These are phyloP conservation scores for Trinectes maculatus DNA, from an alignment of 2,113 vertebrate species.

Conservation along the genomic window DNA sequence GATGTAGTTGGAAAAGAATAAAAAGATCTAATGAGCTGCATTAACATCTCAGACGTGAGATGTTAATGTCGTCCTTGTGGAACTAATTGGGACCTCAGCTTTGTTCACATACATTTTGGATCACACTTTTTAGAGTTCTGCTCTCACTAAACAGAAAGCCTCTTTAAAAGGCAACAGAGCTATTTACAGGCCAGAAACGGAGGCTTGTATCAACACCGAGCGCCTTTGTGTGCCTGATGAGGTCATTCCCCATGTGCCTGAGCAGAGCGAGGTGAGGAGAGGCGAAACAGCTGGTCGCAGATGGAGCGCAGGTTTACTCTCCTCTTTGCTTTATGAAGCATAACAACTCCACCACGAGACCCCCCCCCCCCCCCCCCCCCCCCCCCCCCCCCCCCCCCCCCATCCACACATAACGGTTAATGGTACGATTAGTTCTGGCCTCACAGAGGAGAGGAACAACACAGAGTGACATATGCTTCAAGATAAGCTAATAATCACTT, in stretches of 20 bases:
- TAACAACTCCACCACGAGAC: conserved; percentile 28
- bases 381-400: conserved; percentile 30
- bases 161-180: conserved; percentile 27
- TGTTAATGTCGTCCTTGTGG: too few species aligned
- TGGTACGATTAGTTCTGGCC: conserved; percentile 21
- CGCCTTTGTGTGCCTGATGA: conserved; percentile 41
- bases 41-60: conserved; percentile 12
- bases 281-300: conserved; percentile 65
- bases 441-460: conserved; percentile 1
- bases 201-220: conserved; percentile 60
- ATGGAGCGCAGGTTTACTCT: conserved; percentile 56
- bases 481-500: conserved; percentile 64
- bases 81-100: too few species aligned
- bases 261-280: conserved; percentile 44
- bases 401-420: conserved; percentile 47
- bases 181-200: conserved; percentile 59
- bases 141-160: conserved; percentile 30
- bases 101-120: background rate
- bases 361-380: conserved; percentile 41
- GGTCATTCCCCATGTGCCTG: conserved; percentile 57
- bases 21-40: conserved; percentile 19
- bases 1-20: conserved; percentile 6
- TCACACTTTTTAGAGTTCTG: background rate
- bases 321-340: conserved; percentile 56
- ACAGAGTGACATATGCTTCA: conserved; percentile 4